Percentiles rank a stretch among this genome's conserved stretches.
Evolutionary conservation across 2,797 vertebrate genomes (phyloP).

Genomic region (Phaenicophaeus curvirostris): DNA sequence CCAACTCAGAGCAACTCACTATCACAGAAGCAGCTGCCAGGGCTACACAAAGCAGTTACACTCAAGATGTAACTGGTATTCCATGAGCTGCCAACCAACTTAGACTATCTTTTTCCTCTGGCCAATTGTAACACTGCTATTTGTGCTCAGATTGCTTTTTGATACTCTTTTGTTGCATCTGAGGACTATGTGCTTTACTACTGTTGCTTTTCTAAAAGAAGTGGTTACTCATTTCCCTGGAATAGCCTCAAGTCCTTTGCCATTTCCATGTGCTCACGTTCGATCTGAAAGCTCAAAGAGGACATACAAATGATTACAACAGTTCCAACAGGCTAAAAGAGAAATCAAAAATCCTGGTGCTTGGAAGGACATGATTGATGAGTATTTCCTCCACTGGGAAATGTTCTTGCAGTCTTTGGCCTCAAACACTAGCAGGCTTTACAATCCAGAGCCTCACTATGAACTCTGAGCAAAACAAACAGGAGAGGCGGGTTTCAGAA

Average conservation of each 20-base stretch:
- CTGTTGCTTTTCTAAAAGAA: constrained; percentile 20
- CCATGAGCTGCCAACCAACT: constrained; percentile 8
- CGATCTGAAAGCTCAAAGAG: constrained; percentile 22
- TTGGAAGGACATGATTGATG: constrained; percentile 53
- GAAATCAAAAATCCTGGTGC: constrained; percentile 51
- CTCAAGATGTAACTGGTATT: neutral
- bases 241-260: constrained; percentile 52
- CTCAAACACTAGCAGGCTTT: constrained; percentile 8
- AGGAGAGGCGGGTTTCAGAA: neutral
- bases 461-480: constrained; percentile 34
- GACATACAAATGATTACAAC: constrained; percentile 31
- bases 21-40: neutral
- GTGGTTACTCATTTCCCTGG: constrained; percentile 46
- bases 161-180: neutral
- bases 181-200: constrained; percentile 3
- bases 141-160: neutral
- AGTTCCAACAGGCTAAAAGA: constrained; percentile 7
- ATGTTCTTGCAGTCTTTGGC: constrained; percentile 28
- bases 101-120: neutral
- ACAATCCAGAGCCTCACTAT: neutral
- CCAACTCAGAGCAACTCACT: neutral
- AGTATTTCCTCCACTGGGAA: constrained; percentile 33
- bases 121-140: neutral
- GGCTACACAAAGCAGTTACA: neutral
- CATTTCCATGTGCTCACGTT: neutral